Percentiles rank a stretch among this genome's conserved stretches.
phyloP scores from a whole-genome alignment of 2,888 invertebrate genomes.

The Patella ulyssiponensis region DNA sequence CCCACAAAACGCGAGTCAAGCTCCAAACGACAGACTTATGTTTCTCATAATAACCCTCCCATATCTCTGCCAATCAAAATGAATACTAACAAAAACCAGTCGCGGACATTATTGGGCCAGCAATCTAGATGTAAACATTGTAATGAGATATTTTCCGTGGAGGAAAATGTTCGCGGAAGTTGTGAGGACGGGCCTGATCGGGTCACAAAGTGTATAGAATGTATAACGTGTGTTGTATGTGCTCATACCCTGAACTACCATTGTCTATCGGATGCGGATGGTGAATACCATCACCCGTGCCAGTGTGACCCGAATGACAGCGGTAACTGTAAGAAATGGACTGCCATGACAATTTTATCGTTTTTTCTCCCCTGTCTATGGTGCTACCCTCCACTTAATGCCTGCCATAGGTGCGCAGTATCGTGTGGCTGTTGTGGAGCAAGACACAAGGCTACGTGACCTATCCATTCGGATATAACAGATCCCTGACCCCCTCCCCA shows the following conservation, averaged over 20 bases:
- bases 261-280: constrained; percentile 92
- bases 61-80: constrained; percentile 62
- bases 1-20: constrained; percentile 61
- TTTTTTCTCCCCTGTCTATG: constrained; percentile 93
- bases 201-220: constrained; percentile 84
- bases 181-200: constrained; percentile 84
- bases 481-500: background rate
- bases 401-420: constrained; percentile 87
- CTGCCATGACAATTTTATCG: constrained; percentile 87
- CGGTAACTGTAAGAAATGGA: constrained; percentile 81
- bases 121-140: constrained; percentile 74
- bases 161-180: constrained; percentile 88
- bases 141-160: constrained; percentile 79
- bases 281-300: constrained; percentile 84
- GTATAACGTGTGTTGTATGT: constrained; percentile 87
- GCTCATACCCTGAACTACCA: constrained; percentile 93
- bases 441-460: constrained; percentile 76
- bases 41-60: constrained; percentile 71
- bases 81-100: constrained; percentile 54
- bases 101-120: constrained; percentile 37
- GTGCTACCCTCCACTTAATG: constrained; percentile 90
- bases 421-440: constrained; percentile 88
- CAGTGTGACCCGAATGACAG: constrained; percentile 78
- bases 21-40: constrained; percentile 32
- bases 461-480: background rate